Evolutionary conservation across 2,888 invertebrate species (phyloP), one percentile per base, ranked within the genome.

Genomic region (Pseudeuparius sepicola): DNA sequence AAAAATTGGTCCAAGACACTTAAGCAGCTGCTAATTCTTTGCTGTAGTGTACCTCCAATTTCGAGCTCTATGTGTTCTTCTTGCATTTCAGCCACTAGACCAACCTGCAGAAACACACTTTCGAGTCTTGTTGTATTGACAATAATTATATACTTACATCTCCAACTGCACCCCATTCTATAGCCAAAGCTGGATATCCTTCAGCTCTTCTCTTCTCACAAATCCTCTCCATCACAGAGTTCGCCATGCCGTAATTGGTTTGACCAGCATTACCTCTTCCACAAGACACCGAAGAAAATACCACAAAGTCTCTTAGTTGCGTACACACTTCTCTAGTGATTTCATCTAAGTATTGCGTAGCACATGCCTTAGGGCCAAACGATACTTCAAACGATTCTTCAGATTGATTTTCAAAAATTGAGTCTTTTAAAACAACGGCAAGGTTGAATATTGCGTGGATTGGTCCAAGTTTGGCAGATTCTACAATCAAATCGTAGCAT

Each of bases 91-190:
- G 76, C 68, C 3, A 79, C 71, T 5, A 80, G 63, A 23, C 81
- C 82, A n/a, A 68, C 83, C 43, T 41, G 18, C 7, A 20, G n/a
- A 33, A 25, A 25, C 10, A n/a, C n/a, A n/a, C n/a, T n/a, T n/a
- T n/a, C n/a, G n/a, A n/a, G n/a, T n/a, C n/a, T n/a, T n/a, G n/a
- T n/a, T n/a, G n/a, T n/a, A n/a, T n/a, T n/a, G n/a, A n/a, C n/a
- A n/a, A n/a, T n/a, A n/a, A n/a, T n/a, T n/a, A 4, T 11, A 10
- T 29, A 20, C 27, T 40, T 31, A 44, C 43, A 60, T 93, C 90
- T 32, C 88, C 92, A 32, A 93, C 73, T 20, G 88, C 89, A 17
- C 92, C 92, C 90, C 92, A 93, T 57, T 93, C 87, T 5, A 93
- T 75, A 2, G 90, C 90, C 38, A 87, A 61, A 0, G 71, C 90